A percentile compares a stretch with the other conserved stretches of the same genome.
These are phyloP conservation scores for Scytalopus superciliaris DNA, from an alignment of 2,113 vertebrate genomes.

Conservation along the genomic window DNA sequence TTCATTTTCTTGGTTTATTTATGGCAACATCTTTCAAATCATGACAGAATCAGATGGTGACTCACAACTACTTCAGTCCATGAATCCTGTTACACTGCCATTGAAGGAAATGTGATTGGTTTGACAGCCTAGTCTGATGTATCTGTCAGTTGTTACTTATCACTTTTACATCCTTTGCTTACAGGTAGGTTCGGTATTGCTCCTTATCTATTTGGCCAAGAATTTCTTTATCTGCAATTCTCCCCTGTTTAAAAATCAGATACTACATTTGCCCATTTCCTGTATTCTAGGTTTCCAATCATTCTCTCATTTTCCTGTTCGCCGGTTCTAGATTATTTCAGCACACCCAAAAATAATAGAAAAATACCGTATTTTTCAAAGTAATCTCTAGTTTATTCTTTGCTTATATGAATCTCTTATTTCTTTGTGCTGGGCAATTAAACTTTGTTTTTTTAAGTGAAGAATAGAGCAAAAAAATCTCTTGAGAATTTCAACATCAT, in stretches of 20 bases:
- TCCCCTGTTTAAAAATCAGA: constrained; percentile 31
- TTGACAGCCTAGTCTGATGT: constrained; percentile 38
- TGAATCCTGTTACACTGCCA: background rate
- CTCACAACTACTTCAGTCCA: constrained; percentile 19
- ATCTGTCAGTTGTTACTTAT: constrained; percentile 47
- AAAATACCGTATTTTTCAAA: background rate
- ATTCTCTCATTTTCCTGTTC: background rate
- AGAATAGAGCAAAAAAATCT: background rate
- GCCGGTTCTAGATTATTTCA: background rate
- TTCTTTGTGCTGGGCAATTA: background rate
- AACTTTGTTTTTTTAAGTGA: background rate
- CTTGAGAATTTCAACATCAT: background rate
- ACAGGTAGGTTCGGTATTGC: constrained; percentile 27
- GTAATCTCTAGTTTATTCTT: background rate
- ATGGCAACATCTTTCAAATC: background rate
- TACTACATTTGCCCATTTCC: background rate
- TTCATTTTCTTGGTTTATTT: constrained; percentile 33
- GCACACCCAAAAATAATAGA: background rate
- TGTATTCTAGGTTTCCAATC: background rate
- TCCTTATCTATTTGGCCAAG: constrained; percentile 37
- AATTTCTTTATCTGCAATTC: constrained; percentile 42
- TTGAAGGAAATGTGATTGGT: constrained; percentile 6
- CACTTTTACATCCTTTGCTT: constrained; percentile 43
- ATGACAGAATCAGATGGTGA: constrained; percentile 28
- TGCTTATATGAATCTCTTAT: background rate